phyloP scores from a whole-genome alignment of 2,888 invertebrate species.

The Agriotes lineatus region DNA sequence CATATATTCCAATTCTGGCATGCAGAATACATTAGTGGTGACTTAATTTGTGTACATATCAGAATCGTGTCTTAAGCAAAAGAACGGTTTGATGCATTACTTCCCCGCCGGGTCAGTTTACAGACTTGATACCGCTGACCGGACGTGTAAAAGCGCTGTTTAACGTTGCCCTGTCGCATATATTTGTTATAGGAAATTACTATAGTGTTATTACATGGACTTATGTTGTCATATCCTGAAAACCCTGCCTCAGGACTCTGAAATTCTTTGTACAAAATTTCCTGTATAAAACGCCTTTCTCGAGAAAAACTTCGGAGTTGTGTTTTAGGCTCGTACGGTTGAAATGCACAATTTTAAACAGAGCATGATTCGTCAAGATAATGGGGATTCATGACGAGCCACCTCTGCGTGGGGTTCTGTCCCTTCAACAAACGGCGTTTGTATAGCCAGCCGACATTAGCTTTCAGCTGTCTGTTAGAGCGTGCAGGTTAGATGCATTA shows the following conservation, averaged over 20 bases:
- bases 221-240: slow-evolving; percentile 35
- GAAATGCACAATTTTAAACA: no score
- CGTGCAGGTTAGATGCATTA: slow-evolving; percentile 1
- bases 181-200: slow-evolving; percentile 62
- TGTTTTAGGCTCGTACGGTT: background rate
- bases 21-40: slow-evolving; percentile 41
- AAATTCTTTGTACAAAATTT: background rate
- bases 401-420: background rate
- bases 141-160: slow-evolving; percentile 59
- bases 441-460: background rate
- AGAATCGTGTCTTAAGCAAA: slow-evolving; percentile 46
- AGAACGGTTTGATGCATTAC: slow-evolving; percentile 45
- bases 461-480: background rate
- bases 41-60: slow-evolving; percentile 46
- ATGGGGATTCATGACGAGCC: no score
- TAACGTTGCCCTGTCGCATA: slow-evolving; percentile 53
- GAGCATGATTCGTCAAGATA: no score
- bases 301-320: background rate
- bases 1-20: slow-evolving; percentile 36
- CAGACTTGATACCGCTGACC: slow-evolving; percentile 51
- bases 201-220: slow-evolving; percentile 43
- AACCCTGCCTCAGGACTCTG: background rate
- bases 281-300: background rate
- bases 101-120: slow-evolving; percentile 40
- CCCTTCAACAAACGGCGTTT: background rate